Evolutionary conservation across 2,888 invertebrate genomes (phyloP).

Genomic region (Pachymerium ferrugineum): DNA sequence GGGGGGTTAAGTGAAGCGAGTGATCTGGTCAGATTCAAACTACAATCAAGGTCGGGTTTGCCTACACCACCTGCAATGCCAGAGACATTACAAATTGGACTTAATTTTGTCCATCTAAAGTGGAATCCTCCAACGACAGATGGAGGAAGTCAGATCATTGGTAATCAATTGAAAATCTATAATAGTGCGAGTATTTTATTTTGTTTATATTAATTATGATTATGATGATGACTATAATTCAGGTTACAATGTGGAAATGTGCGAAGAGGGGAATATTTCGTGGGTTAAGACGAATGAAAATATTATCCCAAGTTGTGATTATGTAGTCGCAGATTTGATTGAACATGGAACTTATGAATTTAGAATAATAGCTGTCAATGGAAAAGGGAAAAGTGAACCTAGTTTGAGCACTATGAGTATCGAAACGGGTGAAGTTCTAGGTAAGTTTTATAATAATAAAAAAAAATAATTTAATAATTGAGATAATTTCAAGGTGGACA

Average conservation of each 20-base stretch:
- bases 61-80: conserved; percentile 83
- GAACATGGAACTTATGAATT: conserved; percentile 94
- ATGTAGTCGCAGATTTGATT: conserved; percentile 77
- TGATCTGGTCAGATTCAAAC: conserved; percentile 68
- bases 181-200: too few relatives aligned
- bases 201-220: background rate
- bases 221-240: conserved; percentile 13
- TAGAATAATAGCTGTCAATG: conserved; percentile 88
- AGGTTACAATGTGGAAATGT: conserved; percentile 84
- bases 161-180: too few relatives aligned
- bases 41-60: conserved; percentile 75
- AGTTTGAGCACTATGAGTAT: conserved; percentile 84
- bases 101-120: conserved; percentile 84
- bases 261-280: conserved; percentile 75
- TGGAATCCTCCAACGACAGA: conserved; percentile 88
- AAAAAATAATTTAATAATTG: background rate
- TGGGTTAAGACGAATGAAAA: conserved; percentile 92
- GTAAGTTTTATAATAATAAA: conserved; percentile 39
- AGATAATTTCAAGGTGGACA: conserved; percentile 74
- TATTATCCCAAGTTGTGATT: conserved; percentile 78
- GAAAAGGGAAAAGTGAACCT: conserved; percentile 77
- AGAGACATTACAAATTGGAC: conserved; percentile 77
- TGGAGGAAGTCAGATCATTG: conserved; percentile 88
- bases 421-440: conserved; percentile 62
- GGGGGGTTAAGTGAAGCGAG: conserved; percentile 96